These are phyloP conservation scores for Crocidura indochinensis DNA, from an alignment of 2,797 vertebrate genomes.

Conservation along the genomic window DNA sequence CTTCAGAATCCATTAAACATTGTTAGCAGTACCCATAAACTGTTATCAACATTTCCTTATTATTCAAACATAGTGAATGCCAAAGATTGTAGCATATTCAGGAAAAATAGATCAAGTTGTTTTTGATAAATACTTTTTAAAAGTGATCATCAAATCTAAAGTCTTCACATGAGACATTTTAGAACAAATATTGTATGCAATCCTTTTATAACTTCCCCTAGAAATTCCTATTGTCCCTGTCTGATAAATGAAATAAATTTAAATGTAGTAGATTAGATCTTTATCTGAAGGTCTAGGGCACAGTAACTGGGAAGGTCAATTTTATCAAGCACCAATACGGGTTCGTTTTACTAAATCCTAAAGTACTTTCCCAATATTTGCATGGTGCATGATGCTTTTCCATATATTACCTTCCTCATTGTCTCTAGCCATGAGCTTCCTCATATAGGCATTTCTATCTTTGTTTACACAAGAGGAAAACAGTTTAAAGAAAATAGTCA, in stretches of 20 bases:
- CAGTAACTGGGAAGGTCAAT: not conserved
- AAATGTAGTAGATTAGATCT: not conserved
- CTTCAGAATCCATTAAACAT: constrained; percentile 17
- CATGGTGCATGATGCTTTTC: not conserved
- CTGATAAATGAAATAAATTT: constrained; percentile 45
- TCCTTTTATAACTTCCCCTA: constrained; percentile 32
- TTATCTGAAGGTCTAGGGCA: constrained; percentile 1
- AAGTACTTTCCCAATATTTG: not conserved
- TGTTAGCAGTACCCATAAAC: not conserved
- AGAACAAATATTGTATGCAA: constrained; percentile 38
- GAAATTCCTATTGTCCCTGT: not conserved
- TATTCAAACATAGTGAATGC: constrained; percentile 48
- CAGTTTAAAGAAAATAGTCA: constrained; percentile 39
- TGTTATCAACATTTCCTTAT: constrained; percentile 53
- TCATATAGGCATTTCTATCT: constrained; percentile 13
- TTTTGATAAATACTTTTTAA: constrained; percentile 57
- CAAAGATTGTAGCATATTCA: constrained; percentile 12
- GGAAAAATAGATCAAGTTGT: constrained; percentile 59
- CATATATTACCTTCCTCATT: constrained; percentile 28
- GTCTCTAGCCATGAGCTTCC: not conserved
- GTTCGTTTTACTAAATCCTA: not conserved
- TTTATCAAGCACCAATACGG: not conserved
- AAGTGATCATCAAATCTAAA: constrained; percentile 61
- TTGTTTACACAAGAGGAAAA: constrained; percentile 62
- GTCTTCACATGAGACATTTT: constrained; percentile 36